Evolutionary conservation across 2,797 vertebrate species (phyloP).

Genomic region (Carcharodon carcharias): DNA sequence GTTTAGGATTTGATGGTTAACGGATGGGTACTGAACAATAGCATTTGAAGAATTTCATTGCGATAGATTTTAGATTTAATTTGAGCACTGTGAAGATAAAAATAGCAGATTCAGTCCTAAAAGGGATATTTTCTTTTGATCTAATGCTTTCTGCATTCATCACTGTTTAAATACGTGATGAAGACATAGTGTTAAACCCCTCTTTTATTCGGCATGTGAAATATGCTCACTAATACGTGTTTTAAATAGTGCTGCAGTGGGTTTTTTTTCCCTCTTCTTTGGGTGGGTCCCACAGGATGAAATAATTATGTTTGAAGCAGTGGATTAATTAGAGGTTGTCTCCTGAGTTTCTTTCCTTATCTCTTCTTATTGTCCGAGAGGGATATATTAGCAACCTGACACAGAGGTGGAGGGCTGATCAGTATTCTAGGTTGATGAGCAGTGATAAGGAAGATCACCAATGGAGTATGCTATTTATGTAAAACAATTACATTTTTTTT

Average conservation of each 20-base stretch:
- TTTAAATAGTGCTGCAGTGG: conserved; percentile 83
- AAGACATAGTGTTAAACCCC: conserved; percentile 10
- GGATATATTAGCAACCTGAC: conserved; percentile 63
- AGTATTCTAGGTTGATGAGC: conserved; percentile 31
- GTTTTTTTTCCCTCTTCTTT: conserved; percentile 18
- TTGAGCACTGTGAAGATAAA: neutral
- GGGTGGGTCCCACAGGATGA: conserved; percentile 67
- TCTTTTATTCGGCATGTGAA: conserved; percentile 9
- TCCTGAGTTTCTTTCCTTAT: conserved; percentile 59
- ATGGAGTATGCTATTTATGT: conserved; percentile 28
- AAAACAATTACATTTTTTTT: conserved; percentile 17
- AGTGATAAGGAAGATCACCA: conserved; percentile 15
- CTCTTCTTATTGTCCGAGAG: conserved; percentile 56
- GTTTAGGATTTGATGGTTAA: neutral
- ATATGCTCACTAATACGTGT: conserved; percentile 55
- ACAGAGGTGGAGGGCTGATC: conserved; percentile 55
- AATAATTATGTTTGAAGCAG: conserved; percentile 87
- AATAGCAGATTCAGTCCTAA: conserved; percentile 12
- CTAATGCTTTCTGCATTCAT: neutral
- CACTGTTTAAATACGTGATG: neutral
- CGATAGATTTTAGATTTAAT: neutral
- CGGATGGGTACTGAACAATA: neutral
- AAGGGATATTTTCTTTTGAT: neutral
- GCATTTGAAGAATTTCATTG: neutral
- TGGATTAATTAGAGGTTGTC: conserved; percentile 91